Conservation (phyloP, 2,113 vertebrate genomes). For the Bufo gargarizans region DNA sequence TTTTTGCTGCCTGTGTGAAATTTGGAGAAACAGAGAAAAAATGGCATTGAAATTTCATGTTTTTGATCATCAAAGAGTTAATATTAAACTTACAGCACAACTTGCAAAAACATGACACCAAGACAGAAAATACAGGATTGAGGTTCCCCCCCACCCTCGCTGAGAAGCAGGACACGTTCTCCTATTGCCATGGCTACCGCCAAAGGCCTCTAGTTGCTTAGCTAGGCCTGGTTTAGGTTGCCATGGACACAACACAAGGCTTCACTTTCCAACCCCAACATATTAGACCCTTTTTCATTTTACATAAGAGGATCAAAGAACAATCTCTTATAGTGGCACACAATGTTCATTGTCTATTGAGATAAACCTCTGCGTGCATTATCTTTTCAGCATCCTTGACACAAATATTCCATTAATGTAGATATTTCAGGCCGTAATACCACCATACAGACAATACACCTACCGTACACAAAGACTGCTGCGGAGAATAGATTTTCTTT, state of each 20-base stretch:
- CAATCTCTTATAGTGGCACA: neutral
- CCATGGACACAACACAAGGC: slow-evolving; percentile 46
- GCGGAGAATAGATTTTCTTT: neutral
- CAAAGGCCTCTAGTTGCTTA: slow-evolving; percentile 37
- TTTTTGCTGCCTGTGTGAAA: neutral
- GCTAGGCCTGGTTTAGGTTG: slow-evolving; percentile 51
- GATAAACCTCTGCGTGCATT: neutral
- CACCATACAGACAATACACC: neutral
- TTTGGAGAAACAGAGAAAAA: neutral
- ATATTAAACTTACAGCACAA: slow-evolving; percentile 30
- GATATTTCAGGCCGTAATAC: neutral
- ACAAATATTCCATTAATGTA: neutral
- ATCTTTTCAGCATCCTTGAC: neutral
- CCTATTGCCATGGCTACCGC: slow-evolving; percentile 42
- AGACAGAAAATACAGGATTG: slow-evolving; percentile 7
- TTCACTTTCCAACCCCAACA: slow-evolving; percentile 7
- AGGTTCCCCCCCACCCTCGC: slow-evolving; percentile 6
- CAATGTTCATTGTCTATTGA: neutral
- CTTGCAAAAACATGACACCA: slow-evolving; percentile 43
- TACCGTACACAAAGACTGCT: neutral
- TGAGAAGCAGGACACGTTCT: slow-evolving; percentile 26
- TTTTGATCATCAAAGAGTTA: slow-evolving; percentile 3
- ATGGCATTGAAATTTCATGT: neutral
- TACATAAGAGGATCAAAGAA: slow-evolving; percentile 45
- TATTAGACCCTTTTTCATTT: slow-evolving; percentile 22